Conservation (phyloP, 2,113 vertebrate genomes). For the Bos javanicus region DNA sequence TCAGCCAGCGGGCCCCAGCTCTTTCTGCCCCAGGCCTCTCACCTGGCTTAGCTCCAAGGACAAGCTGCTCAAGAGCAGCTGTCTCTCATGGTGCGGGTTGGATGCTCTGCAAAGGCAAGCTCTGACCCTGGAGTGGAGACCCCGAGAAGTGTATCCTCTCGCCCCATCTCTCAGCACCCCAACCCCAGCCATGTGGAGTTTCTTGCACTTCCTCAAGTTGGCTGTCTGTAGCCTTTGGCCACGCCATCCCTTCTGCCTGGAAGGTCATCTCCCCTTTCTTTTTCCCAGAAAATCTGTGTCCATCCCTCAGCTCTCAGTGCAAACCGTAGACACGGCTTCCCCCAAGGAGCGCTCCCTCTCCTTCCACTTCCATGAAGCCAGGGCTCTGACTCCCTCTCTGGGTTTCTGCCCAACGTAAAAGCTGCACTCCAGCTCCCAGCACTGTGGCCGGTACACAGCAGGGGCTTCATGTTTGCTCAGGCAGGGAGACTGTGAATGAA, state of each 20-base stretch:
- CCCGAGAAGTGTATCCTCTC: no score
- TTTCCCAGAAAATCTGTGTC: not conserved
- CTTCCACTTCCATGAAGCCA: not conserved
- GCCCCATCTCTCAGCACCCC: no score
- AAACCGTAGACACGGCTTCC: not conserved
- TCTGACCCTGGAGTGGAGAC: not conserved
- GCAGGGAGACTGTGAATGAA: not conserved
- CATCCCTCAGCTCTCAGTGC: not conserved
- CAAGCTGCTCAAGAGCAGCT: not conserved
- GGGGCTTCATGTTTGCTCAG: not conserved
- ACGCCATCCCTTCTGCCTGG: not conserved
- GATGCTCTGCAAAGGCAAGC: not conserved
- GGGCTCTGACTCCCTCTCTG: not conserved
- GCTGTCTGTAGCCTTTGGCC: not conserved
- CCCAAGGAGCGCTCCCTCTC: not conserved
- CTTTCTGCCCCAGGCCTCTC: not conserved
- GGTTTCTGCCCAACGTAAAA: not conserved
- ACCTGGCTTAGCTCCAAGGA: not conserved
- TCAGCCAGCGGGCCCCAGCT: not conserved
- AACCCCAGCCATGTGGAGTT: not conserved
- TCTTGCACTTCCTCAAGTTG: not conserved
- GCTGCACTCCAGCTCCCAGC: not conserved
- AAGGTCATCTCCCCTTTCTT: not conserved
- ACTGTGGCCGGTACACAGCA: not conserved
- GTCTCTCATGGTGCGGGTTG: accelerated